phyloP scores from a whole-genome alignment of 2,888 invertebrate genomes.

The Leptopilina drosophilae region DNA sequence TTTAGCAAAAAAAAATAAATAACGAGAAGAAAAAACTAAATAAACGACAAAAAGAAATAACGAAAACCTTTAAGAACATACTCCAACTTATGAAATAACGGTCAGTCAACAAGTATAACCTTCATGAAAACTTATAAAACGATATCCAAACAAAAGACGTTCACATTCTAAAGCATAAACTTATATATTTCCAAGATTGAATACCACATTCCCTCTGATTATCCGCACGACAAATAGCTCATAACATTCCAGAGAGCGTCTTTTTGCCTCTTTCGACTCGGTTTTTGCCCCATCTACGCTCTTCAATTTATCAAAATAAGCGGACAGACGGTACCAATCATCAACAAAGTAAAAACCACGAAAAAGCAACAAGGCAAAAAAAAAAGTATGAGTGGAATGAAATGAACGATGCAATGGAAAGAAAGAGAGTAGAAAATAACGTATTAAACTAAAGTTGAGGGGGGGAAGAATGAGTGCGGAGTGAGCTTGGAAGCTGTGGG shows the following conservation, averaged over 20 bases:
- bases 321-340: constrained; percentile 39
- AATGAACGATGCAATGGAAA: constrained; percentile 32
- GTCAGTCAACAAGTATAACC: no score
- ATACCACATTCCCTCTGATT: neutral
- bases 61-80: no score
- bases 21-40: no score
- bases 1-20: no score
- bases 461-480: constrained; percentile 22
- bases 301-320: constrained; percentile 41
- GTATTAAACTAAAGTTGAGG: constrained; percentile 26
- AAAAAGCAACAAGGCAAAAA: constrained; percentile 30
- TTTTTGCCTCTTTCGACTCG: constrained; percentile 1
- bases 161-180: neutral
- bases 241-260: constrained; percentile 8
- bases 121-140: no score
- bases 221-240: constrained; percentile 30
- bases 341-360: constrained; percentile 35
- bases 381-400: constrained; percentile 24
- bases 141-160: neutral
- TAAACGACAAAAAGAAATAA: no score
- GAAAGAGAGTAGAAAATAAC: constrained; percentile 28
- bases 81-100: no score
- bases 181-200: neutral
- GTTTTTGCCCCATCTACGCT: constrained; percentile 27
- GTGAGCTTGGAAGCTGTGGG: constrained; percentile 14